phyloP scores from a whole-genome alignment of 2,113 vertebrate species.

The Erythrolamprus reginae region DNA sequence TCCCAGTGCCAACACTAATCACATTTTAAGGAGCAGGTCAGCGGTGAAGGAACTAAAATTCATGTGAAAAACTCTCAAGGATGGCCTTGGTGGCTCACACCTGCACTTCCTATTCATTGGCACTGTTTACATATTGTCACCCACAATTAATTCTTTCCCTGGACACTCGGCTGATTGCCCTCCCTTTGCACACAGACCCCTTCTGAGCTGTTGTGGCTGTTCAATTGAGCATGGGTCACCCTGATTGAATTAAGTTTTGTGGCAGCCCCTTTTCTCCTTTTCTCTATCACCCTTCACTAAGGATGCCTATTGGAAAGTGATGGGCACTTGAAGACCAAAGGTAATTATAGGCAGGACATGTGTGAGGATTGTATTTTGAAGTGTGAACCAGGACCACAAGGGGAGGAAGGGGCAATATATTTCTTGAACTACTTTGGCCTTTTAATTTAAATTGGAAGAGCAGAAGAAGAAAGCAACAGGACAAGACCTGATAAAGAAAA shows the following conservation, averaged over 20 bases:
- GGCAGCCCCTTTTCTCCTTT: conserved; percentile 38
- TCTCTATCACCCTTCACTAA: conserved; percentile 59
- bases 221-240: conserved; percentile 79
- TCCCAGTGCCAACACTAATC: conserved; percentile 68
- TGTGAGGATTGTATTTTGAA: conserved; percentile 57
- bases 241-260: conserved; percentile 77
- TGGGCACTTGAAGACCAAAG: conserved; percentile 67
- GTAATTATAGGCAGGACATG: conserved; percentile 64
- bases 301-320: conserved; percentile 60
- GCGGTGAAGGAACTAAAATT: conserved; percentile 64
- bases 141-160: conserved; percentile 79
- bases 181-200: conserved; percentile 71
- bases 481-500: neutral
- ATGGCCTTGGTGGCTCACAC: conserved; percentile 74
- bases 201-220: conserved; percentile 79
- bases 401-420: neutral
- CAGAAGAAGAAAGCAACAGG: neutral
- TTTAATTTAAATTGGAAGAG: neutral
- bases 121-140: conserved; percentile 81
- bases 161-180: conserved; percentile 68
- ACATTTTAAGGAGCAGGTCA: conserved; percentile 69
- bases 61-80: conserved; percentile 72
- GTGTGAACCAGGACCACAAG: conserved; percentile 45
- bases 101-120: conserved; percentile 77
- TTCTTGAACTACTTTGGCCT: conserved; percentile 29